Evolutionary conservation across 2,888 invertebrate species (phyloP).

Genomic region (Andrena bucephala): DNA sequence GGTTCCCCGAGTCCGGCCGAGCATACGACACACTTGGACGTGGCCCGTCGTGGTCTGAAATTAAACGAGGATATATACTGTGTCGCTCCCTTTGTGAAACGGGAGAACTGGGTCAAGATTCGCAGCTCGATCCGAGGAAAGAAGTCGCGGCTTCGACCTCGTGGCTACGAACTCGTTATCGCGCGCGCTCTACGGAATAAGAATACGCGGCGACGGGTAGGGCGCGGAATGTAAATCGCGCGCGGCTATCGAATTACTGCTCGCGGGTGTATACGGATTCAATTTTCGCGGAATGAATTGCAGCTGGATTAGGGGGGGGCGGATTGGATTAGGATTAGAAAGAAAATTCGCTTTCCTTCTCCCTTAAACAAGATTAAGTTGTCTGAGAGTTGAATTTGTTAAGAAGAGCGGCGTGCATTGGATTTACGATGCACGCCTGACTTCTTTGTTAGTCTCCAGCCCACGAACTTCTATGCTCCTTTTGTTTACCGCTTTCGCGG

Average conservation of each 20-base stretch:
- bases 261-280: neutral
- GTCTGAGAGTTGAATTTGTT: neutral
- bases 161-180: slow-evolving; percentile 58
- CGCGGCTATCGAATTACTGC: slow-evolving; percentile 5
- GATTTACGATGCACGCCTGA: no score
- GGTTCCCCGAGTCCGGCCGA: slow-evolving; percentile 32
- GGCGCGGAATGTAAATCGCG: slow-evolving; percentile 38
- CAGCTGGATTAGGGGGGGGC: slow-evolving; percentile 34
- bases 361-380: neutral
- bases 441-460: no score
- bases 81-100: slow-evolving; percentile 41
- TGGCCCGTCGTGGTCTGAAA: slow-evolving; percentile 45
- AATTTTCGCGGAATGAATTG: slow-evolving; percentile 11
- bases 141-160: slow-evolving; percentile 40
- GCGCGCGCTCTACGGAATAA: slow-evolving; percentile 42
- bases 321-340: slow-evolving; percentile 6
- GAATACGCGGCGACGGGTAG: slow-evolving; percentile 35
- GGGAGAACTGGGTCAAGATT: slow-evolving; percentile 59
- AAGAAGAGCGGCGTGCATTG: neutral
- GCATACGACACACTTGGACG: slow-evolving; percentile 38
- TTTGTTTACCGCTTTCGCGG: no score
- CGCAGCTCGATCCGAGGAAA: slow-evolving; percentile 52
- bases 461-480: no score
- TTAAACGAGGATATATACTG: slow-evolving; percentile 59
- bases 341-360: no score